Percentiles rank a stretch among this genome's conserved stretches.
These are phyloP conservation scores for Callyntrura guangdongensis DNA, from an alignment of 2,888 invertebrate genomes.

Conservation along the genomic window DNA sequence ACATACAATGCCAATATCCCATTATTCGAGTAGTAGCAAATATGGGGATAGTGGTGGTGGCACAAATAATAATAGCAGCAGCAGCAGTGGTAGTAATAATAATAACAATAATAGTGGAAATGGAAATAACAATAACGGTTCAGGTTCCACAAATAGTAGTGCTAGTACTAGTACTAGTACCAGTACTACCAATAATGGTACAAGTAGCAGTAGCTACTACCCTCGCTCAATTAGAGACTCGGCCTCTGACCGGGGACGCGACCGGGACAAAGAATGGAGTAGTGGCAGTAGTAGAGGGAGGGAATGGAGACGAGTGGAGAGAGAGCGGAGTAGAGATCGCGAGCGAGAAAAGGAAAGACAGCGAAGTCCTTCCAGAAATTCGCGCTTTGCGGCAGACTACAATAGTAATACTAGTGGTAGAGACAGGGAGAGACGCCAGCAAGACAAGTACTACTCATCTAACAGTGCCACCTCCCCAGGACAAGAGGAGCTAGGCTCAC, in stretches of 20 bases:
- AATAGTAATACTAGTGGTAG: constrained; percentile 22
- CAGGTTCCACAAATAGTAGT: too few relatives aligned
- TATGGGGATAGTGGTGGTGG: constrained; percentile 2
- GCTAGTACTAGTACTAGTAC: not conserved
- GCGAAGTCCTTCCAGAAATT: constrained; percentile 51
- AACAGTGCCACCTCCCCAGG: not conserved
- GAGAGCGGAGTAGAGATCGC: constrained; percentile 44
- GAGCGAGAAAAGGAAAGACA: constrained; percentile 67
- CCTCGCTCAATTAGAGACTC: constrained; percentile 50
- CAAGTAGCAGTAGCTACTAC: constrained; percentile 36
- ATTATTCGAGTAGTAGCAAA: constrained; percentile 28
- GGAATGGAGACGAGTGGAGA: constrained; percentile 42
- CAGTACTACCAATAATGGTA: constrained; percentile 11
- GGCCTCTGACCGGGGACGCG: constrained; percentile 29
- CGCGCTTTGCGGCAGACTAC: not conserved
- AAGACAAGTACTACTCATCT: constrained; percentile 34
- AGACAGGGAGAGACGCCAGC: constrained; percentile 39
- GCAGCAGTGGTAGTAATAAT: not conserved
- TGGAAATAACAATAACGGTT: too few relatives aligned
- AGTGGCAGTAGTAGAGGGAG: constrained; percentile 26
- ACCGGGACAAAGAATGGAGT: constrained; percentile 38
- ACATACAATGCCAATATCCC: constrained; percentile 27
- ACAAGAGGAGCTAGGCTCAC: constrained; percentile 17
- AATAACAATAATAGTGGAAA: too few relatives aligned
- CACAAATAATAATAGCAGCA: not conserved